Evolutionary conservation across 2,113 vertebrate genomes (phyloP).

Genomic region (Callorhinus ursinus): DNA sequence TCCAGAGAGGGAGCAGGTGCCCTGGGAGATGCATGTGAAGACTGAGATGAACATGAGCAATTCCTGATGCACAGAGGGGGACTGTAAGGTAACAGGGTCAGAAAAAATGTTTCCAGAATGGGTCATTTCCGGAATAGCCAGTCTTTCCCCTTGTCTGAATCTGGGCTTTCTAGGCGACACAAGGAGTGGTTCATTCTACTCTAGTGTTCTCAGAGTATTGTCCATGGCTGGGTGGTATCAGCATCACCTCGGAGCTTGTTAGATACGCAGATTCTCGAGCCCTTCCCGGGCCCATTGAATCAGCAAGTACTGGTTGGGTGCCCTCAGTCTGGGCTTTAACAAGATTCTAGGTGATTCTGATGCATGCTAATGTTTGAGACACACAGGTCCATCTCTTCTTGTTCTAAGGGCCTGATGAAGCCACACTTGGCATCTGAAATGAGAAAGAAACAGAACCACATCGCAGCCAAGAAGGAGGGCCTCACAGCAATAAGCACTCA

Average conservation of each 20-base stretch:
- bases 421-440: not conserved
- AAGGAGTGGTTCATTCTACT: not conserved
- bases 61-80: not conserved
- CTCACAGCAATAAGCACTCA: accelerated
- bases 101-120: not conserved
- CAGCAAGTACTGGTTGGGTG: not conserved
- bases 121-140: not conserved
- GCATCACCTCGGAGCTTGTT: not conserved
- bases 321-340: not conserved
- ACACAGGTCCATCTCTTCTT: not conserved
- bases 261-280: not conserved
- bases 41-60: accelerated
- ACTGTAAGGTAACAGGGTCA: too few species aligned
- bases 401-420: not conserved
- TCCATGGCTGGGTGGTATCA: not conserved
- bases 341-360: not conserved
- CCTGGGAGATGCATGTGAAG: accelerated
- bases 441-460: not conserved
- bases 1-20: not conserved
- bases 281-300: accelerated
- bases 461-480: accelerated
- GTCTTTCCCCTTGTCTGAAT: not conserved
- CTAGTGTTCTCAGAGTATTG: accelerated
- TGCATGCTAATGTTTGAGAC: not conserved
- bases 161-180: not conserved